Conservation (phyloP, 1,140 invertebrate species). For the Heliconius himera region DNA sequence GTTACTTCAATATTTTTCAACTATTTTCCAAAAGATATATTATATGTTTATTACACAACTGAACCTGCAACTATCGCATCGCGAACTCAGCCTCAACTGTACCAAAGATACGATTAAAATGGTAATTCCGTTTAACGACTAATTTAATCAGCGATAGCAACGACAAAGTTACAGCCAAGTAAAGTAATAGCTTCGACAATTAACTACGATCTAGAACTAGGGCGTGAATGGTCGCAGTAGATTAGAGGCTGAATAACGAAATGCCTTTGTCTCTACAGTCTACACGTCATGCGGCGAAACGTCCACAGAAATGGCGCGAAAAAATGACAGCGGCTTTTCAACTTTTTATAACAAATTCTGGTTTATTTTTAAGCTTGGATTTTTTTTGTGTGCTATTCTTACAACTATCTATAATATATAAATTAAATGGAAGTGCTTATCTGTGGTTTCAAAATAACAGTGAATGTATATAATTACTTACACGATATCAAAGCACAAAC, state of each 20-base stretch:
- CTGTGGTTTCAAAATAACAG: too few species aligned
- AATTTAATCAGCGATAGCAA: constrained; percentile 4
- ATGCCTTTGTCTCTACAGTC: constrained; percentile 6
- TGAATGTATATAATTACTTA: too few species aligned
- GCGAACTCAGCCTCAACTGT: neutral
- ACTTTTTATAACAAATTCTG: constrained; percentile 1
- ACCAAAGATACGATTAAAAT: neutral
- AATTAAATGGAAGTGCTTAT: too few species aligned
- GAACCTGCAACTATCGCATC: too few species aligned
- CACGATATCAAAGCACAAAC: too few species aligned
- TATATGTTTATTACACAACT: neutral
- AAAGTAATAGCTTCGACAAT: constrained; percentile 9
- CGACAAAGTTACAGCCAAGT: constrained; percentile 2
- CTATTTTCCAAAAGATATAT: neutral
- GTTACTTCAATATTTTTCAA: too few species aligned
- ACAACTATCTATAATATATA: too few species aligned
- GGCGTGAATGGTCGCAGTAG: constrained; percentile 16
- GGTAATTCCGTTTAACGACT: constrained; percentile 1
- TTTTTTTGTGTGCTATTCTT: neutral
- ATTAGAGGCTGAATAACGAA: constrained; percentile 18
- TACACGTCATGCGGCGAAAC: neutral
- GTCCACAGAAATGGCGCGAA: constrained; percentile 9
- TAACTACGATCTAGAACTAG: constrained; percentile 15
- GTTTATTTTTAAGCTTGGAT: neutral
- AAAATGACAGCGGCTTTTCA: neutral